Evolutionary conservation across 2,797 vertebrate genomes (phyloP), one percentile per base, ranked within the genome.

Genomic region (Coccyzus lansbergi): DNA sequence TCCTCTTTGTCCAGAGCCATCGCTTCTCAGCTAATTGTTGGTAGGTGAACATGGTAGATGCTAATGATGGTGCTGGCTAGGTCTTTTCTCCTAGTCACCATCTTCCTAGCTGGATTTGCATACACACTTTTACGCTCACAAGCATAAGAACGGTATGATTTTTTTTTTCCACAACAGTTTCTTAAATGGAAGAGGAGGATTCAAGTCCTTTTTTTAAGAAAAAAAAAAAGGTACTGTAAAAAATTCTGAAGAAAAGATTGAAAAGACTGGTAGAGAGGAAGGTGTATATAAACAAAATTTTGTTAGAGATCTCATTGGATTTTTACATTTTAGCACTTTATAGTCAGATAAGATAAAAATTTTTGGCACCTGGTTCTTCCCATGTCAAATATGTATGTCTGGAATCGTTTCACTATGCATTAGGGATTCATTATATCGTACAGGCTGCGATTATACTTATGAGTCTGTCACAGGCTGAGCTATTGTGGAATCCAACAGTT

Each of bases 261-360:
- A 55, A 6, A 83, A 53, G 4, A 33, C 15, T 12, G 7, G 5
- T 14, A 29, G 46, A 65, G 56, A 49, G n/a, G 51, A 62, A 38
- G 11, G 46, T 38, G 38, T 20, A 46, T 3, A 19, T 64, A 78
- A 71, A 59, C 2, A 36, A 51, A 59, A 53, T 13, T 90, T 83
- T 33, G n/a, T 64, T 74, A 64, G 15, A 55, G 9, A 88, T 4
- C 6, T 68, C 10, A 14, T 7, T 38, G 26, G 25, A 59, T 74
- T 92, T 86, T 94, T 56, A 70, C 25, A 19, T 85, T 86, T 94
- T 83, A 79, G 14, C 25, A 60, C 24, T 79, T 65, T 60, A 60
- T 29, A 42, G 29, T 36, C 14, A 55, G 72, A 68, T 42, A 84
- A 83, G 76, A 63, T 25, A 79, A 18, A 70, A 34, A n/a, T 44